Evolutionary conservation across 1,140 invertebrate genomes (phyloP), one percentile per base, ranked within the genome.

Genomic region (Onthophagus taurus): DNA sequence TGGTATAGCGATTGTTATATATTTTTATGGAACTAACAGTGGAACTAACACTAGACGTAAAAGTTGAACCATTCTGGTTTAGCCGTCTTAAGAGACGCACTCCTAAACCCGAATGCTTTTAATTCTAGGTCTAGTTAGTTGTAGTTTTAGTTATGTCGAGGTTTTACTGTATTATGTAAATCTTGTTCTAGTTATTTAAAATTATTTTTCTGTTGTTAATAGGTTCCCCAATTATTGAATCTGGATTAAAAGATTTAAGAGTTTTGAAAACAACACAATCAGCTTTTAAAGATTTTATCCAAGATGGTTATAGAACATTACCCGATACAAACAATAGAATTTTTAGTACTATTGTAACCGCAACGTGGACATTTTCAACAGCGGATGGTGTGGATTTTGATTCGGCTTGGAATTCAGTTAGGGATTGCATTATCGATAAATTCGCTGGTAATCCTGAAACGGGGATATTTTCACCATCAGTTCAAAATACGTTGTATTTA

Each of bases 201-300:
- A n/a, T n/a, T n/a, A n/a, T n/a, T n/a, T n/a, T n/a, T n/a, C n/a
- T n/a, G n/a, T n/a, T n/a, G n/a, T n/a, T n/a, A 31, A 11, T 20
- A 76, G 75, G 71, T 55, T 66, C 67, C 2, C 75, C 76, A 18
- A 65, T 63, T 23, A 72, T 83, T 17, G 74, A 72, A 37, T 75
- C 76, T 17, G 78, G 79, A 14, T 61, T 86, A 26, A 77, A 72
- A 34, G 74, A 74, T n/a, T 62, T 85, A 16, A 67, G 78, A 14
- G 75, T 85, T 0, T 58, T 85, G 38, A 85, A 85, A 63, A 84
- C 82, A 0, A 85, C 83, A 0, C 78, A 85, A 55, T 85, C 82
- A 2, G 75, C 81, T 4, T 87, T 87, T 58, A 76, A 75, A 2
- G 78, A 85, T 59, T 86, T 86, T 53, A 72, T 83, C 16, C 74